A percentile compares a stretch with the other conserved stretches of the same genome.
These are phyloP conservation scores for Rhinoptilus africanus DNA, from an alignment of 2,113 vertebrate genomes.

Conservation along the genomic window DNA sequence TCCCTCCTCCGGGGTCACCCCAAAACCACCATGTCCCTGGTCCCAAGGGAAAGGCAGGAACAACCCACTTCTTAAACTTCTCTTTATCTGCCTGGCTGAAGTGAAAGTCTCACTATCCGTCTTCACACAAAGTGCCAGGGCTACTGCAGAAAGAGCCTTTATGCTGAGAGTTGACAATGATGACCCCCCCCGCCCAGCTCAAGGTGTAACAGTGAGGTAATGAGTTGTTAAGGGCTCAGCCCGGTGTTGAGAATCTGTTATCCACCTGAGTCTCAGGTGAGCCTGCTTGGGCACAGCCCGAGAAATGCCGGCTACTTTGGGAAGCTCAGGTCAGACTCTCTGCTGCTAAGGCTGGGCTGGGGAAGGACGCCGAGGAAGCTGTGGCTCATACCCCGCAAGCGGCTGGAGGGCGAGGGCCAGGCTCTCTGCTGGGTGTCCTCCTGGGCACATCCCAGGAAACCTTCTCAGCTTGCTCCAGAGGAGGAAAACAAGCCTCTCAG, in stretches of 20 bases:
- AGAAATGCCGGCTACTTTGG: background rate
- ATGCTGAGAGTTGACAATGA: too few relatives aligned
- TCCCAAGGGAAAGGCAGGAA: background rate
- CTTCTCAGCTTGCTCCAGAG: background rate
- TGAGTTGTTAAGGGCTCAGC: background rate
- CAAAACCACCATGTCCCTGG: background rate
- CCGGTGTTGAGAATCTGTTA: background rate
- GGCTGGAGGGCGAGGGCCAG: background rate
- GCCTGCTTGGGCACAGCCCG: background rate
- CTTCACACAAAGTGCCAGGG: background rate
- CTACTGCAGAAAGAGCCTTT: background rate
- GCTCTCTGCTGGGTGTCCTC: background rate
- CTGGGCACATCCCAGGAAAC: background rate
- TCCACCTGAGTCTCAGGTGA: background rate
- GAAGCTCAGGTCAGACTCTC: background rate
- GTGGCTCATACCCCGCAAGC: background rate
- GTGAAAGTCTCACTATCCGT: fast-evolving
- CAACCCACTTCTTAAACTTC: background rate
- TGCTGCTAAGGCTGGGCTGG: background rate
- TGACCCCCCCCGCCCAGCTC: too few relatives aligned
- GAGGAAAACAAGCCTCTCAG: background rate
- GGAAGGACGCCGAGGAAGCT: background rate
- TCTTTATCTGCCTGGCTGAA: background rate
- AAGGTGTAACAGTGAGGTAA: background rate
- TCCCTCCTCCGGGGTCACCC: background rate